Evolutionary conservation across 2,113 vertebrate species (phyloP), one percentile per base, ranked within the genome.

Genomic region (Heteronetta atricapilla): DNA sequence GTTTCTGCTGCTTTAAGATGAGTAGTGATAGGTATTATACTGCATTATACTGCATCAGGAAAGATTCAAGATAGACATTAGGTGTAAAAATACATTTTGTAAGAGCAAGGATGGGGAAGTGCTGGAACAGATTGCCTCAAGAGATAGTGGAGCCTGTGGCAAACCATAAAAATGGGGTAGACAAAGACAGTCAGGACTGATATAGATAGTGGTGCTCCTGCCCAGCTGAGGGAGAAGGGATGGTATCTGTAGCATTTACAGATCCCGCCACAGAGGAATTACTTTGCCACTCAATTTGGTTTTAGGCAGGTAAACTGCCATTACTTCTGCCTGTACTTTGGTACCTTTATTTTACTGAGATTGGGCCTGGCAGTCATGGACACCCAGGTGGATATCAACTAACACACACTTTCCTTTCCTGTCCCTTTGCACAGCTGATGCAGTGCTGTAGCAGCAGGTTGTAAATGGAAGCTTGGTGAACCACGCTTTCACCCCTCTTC

Each of bases 371-470:
- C 17, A 14, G 11, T 20, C 46, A 21, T 6, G 22, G 64, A 23
- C 19, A 50, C 9, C 36, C 11, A 13, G 4, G 6, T 63, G 31
- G 36, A 31, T 62, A 36, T 22, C 55, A 40, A 6, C 9, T 7
- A 31, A 48, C 16, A 26, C 4, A 21, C 55, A 10, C 22, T 44
- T 11, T 29, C 20, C 48, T 64, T 31, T 59, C 16, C 48, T 28
- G 6, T 11, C 46, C 64, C 44, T 38, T 60, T 50, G 1, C 3
- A 10, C 34, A 75, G 29, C 17, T 0, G 0, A 13, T 28, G 50
- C 22, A 22, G 17, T 23, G 42, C 42, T n/a, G 11, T 25, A 60
- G 52, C 55, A 69, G 55, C 36, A 79, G 40, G n/a, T 13, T 77
- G 25, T 31, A 36, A 62, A 15, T 6, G 36, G 63, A 33, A 88